phyloP scores from a whole-genome alignment of 2,113 vertebrate species.

The Clupea harengus region DNA sequence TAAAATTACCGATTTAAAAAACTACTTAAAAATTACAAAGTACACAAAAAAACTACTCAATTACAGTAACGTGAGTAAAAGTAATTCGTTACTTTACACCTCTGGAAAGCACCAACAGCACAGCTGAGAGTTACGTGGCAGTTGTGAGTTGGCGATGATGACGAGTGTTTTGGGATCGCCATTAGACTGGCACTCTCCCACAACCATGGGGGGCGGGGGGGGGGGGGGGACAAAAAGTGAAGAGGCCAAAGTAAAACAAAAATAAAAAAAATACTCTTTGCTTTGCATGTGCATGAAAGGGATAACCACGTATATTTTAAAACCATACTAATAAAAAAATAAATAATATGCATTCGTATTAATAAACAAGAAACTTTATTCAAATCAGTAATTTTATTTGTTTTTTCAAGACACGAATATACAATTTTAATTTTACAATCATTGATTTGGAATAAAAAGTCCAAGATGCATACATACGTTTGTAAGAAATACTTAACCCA shows the following conservation, averaged over 20 bases:
- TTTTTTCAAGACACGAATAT: constrained; percentile 37
- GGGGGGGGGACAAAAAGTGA: too few relatives aligned
- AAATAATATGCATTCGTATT: constrained; percentile 21
- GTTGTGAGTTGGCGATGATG: not conserved
- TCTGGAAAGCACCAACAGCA: not conserved
- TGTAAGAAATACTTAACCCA: constrained; percentile 9
- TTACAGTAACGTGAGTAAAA: too few relatives aligned
- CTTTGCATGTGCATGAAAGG: too few relatives aligned
- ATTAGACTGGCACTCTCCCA: not conserved
- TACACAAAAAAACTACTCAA: too few relatives aligned
- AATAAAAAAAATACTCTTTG: too few relatives aligned
- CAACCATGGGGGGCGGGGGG: not conserved
- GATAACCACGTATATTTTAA: too few relatives aligned
- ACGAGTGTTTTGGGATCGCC: not conserved
- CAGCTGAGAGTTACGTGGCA: not conserved
- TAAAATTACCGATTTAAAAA: too few relatives aligned
- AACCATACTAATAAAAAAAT: not conserved
- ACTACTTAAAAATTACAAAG: too few relatives aligned
- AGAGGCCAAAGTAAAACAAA: too few relatives aligned
- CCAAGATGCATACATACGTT: constrained; percentile 34
- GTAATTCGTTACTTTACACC: too few relatives aligned
- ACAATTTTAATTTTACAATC: constrained; percentile 31
- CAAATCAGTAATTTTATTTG: constrained; percentile 31
- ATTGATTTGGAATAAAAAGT: constrained; percentile 31
- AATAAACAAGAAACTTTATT: constrained; percentile 40